Evolutionary conservation across 2,797 vertebrate species (phyloP).

Genomic region (Lophotriccus pileatus): DNA sequence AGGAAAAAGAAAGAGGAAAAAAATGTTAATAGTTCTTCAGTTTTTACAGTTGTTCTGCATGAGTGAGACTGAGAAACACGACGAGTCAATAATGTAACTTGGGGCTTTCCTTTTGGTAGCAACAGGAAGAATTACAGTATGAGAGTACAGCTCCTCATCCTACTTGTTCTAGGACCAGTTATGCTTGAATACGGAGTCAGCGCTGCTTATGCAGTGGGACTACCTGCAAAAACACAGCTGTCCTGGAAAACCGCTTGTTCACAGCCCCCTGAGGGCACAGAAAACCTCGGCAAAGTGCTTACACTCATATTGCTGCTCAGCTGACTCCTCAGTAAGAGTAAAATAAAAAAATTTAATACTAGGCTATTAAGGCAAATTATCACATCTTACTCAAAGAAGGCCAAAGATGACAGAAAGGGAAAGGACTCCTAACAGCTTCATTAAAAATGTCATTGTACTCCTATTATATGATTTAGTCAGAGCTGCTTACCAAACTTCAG

Average conservation of each 20-base stretch:
- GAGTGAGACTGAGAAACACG: neutral
- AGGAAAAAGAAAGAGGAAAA: neutral
- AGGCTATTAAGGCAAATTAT: conserved; percentile 26
- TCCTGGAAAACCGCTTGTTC: neutral
- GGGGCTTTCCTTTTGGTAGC: neutral
- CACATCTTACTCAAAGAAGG: neutral
- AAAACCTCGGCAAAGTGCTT: neutral
- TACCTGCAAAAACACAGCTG: neutral
- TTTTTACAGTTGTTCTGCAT: neutral
- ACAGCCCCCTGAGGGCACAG: neutral
- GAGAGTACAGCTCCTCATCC: accelerated
- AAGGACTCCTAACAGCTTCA: neutral
- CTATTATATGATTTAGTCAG: neutral
- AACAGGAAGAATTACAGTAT: neutral
- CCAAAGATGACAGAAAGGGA: conserved; percentile 7
- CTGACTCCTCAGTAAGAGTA: neutral
- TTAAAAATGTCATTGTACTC: neutral
- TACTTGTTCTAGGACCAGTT: neutral
- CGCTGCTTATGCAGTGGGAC: neutral
- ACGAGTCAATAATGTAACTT: neutral
- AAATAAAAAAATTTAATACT: neutral
- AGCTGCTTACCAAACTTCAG: neutral
- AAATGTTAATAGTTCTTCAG: neutral
- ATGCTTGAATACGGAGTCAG: neutral
- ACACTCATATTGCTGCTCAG: neutral